Conservation (phyloP, 2,797 vertebrate genomes). For the Lophius americanus region DNA sequence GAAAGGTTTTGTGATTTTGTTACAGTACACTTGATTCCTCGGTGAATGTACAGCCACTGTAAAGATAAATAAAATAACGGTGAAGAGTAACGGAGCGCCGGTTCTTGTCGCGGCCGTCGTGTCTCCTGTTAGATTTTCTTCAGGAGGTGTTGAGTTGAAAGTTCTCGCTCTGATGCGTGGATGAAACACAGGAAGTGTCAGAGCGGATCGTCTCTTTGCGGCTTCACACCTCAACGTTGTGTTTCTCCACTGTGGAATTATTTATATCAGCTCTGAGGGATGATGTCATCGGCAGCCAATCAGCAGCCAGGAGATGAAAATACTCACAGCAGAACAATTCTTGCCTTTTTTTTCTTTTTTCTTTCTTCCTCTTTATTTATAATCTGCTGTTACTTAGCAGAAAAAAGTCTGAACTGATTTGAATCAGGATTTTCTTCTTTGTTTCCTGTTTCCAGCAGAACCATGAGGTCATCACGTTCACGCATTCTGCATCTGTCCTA, state of each 20-base stretch:
- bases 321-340: neutral
- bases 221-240: neutral
- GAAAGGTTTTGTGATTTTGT: too few species aligned
- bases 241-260: neutral
- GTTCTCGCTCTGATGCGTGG: neutral
- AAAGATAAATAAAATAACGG: neutral
- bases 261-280: neutral
- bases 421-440: too few species aligned
- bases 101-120: too few species aligned
- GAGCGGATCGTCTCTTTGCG: neutral
- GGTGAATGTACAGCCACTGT: neutral
- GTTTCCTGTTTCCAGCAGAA: too few species aligned
- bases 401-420: too few species aligned
- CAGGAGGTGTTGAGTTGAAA: slow-evolving; percentile 4
- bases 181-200: neutral
- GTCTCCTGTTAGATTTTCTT: too few species aligned
- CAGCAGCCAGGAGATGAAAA: neutral
- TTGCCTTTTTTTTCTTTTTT: neutral
- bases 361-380: neutral
- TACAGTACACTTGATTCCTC: neutral
- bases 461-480: too few species aligned
- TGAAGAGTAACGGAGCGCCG: too few species aligned
- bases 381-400: too few species aligned
- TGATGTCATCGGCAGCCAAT: neutral
- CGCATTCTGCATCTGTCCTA: neutral